Evolutionary conservation across 2,888 invertebrate genomes (phyloP).

Genomic region (Chrysolina oricalcia): DNA sequence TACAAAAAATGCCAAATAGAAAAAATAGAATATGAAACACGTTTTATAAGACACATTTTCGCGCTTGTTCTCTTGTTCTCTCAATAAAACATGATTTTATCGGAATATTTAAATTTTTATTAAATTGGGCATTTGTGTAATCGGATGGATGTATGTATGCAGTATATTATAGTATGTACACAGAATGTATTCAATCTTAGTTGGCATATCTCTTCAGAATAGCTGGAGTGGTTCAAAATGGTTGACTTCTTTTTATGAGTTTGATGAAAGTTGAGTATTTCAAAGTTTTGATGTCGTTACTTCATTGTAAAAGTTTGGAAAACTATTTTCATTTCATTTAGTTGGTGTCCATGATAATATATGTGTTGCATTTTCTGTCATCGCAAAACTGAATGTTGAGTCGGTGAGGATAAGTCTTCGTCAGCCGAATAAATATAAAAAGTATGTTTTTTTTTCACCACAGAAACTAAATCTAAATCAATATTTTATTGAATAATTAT

Average conservation of each 20-base stretch:
- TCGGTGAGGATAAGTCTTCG: background rate
- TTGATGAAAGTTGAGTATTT: background rate
- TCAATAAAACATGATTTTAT: too few species aligned
- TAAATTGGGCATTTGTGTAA: background rate
- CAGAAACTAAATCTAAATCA: too few species aligned
- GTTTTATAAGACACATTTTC: too few species aligned
- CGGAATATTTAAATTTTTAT: too few species aligned
- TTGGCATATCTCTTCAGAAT: background rate
- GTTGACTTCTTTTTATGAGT: background rate
- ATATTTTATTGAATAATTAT: too few species aligned
- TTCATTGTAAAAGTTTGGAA: background rate
- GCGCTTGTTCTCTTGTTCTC: too few species aligned
- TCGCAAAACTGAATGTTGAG: background rate
- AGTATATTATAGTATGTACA: constrained; percentile 3
- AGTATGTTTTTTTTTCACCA: too few species aligned
- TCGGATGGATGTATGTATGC: background rate
- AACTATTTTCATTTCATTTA: background rate
- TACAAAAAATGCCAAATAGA: too few species aligned
- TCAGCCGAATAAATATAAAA: too few species aligned
- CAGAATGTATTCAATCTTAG: background rate
- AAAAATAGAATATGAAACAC: too few species aligned
- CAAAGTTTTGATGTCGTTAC: background rate
- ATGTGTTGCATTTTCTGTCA: background rate
- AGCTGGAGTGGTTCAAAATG: background rate
- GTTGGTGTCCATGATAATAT: background rate